These are phyloP conservation scores for Melanitta fusca DNA, from an alignment of 2,797 vertebrate genomes.

Conservation along the genomic window DNA sequence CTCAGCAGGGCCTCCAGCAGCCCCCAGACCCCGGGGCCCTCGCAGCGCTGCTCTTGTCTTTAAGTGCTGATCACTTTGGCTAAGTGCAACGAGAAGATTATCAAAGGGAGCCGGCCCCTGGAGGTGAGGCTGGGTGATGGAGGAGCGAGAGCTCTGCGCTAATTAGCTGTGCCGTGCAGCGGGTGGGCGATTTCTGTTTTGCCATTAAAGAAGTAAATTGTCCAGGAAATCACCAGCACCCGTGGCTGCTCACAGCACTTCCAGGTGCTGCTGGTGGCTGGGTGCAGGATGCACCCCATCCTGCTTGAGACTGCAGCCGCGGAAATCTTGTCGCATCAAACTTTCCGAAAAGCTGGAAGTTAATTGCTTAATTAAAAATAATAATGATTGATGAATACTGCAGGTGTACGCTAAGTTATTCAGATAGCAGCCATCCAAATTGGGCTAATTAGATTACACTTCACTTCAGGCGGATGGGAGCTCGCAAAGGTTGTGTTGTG, in stretches of 20 bases:
- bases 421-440: not conserved
- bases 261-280: not conserved
- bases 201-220: not conserved
- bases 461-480: not conserved
- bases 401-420: conserved; percentile 48
- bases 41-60: not conserved
- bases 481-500: not conserved
- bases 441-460: conserved; percentile 37
- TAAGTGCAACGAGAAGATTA: not conserved
- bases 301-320: not conserved
- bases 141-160: not conserved
- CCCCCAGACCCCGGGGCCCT: not conserved
- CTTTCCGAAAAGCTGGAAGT: not conserved
- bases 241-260: conserved; percentile 34
- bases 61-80: not conserved
- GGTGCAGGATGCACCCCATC: not conserved
- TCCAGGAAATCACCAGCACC: conserved; percentile 36
- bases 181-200: not conserved
- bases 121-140: conserved; percentile 56
- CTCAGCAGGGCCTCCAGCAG: not conserved
- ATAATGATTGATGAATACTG: conserved; percentile 23
- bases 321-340: not conserved
- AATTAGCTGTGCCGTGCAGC: conserved; percentile 33
- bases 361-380: conserved; percentile 65
- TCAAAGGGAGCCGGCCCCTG: conserved; percentile 5